Conservation (phyloP, 2,797 vertebrate genomes). For the Tokudaia muenninki region DNA sequence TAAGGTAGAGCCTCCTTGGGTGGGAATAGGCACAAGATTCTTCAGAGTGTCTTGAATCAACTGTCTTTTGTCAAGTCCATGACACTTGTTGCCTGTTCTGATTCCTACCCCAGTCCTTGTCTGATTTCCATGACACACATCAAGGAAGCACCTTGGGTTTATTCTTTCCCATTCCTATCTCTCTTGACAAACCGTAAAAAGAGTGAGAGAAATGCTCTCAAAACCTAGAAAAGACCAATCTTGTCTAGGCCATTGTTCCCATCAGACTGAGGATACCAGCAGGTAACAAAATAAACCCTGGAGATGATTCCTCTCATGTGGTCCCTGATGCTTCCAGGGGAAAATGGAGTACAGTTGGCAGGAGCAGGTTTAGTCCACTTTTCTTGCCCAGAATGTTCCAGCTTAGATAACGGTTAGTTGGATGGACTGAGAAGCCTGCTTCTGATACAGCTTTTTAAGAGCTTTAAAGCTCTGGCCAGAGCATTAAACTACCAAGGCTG, state of each 20-base stretch:
- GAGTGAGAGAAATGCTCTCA: slow-evolving; percentile 63
- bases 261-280: slow-evolving; percentile 42
- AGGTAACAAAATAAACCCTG: slow-evolving; percentile 38
- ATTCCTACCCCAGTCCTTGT: neutral
- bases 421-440: neutral
- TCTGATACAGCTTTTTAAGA: slow-evolving; percentile 22
- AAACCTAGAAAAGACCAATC: slow-evolving; percentile 79
- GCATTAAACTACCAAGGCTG: neutral
- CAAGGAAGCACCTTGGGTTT: neutral
- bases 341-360: neutral
- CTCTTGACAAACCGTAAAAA: slow-evolving; percentile 30
- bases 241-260: slow-evolving; percentile 68
- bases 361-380: neutral
- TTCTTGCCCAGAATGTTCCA: slow-evolving; percentile 11
- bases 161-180: neutral
- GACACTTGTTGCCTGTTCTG: neutral
- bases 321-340: neutral
- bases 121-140: neutral
- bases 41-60: neutral
- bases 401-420: neutral
- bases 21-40: neutral
- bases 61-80: neutral
- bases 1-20: neutral
- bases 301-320: slow-evolving; percentile 46
- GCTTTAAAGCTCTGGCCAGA: slow-evolving; percentile 26